phyloP scores from a whole-genome alignment of 2,888 invertebrate species.

The Eristalis intricaria region DNA sequence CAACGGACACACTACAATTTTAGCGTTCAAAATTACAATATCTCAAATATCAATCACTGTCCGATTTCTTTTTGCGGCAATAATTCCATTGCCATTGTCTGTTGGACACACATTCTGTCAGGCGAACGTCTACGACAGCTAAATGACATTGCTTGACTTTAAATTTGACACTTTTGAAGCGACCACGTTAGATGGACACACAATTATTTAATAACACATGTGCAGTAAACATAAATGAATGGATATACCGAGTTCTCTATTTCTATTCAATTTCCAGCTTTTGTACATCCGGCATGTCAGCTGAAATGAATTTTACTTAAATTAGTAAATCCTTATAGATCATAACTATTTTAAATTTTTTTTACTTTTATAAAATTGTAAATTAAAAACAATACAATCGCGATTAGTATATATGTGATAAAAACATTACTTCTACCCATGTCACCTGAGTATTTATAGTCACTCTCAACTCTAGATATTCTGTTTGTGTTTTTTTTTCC shows the following conservation, averaged over 20 bases:
- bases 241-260: constrained; percentile 29
- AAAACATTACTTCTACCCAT: constrained; percentile 42
- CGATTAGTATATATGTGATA: constrained; percentile 26
- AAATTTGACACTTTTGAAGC: not conserved
- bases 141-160: not conserved
- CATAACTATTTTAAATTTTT: not conserved
- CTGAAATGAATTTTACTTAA: constrained; percentile 33
- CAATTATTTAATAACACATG: not conserved
- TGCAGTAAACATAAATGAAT: not conserved
- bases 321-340: not conserved
- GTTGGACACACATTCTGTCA: not conserved
- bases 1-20: not conserved
- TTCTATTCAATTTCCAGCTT: constrained; percentile 17
- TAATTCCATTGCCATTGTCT: not conserved
- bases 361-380: constrained; percentile 55
- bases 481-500: not conserved
- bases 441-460: constrained; percentile 23
- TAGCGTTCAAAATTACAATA: not conserved
- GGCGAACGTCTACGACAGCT: not conserved
- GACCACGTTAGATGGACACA: not conserved
- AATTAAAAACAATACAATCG: constrained; percentile 23
- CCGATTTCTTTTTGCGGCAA: not conserved
- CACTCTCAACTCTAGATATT: not conserved
- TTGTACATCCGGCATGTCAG: constrained; percentile 29
- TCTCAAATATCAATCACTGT: not conserved